Base-by-base conservation (phyloP, 2,888 invertebrate genomes). In the Resseliella maxima region DNA sequence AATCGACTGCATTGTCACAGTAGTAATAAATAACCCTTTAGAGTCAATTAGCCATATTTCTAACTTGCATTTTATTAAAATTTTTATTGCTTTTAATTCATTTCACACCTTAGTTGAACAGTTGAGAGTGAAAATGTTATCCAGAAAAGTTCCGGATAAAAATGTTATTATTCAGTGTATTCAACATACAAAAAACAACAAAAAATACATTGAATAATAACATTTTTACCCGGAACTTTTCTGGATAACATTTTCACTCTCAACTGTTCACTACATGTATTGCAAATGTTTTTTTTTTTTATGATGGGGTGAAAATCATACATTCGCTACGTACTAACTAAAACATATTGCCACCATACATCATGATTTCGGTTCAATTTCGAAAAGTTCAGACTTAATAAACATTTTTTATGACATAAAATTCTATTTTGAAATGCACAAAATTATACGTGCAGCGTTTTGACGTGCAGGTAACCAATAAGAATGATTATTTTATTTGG, bases 401-500 rank as follows among this genome's bases (percentile, higher is more conserved):
- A 59, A 12, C 15, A 59, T n/a, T 24, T 59, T 24, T 59, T n/a
- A n/a, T n/a, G 59, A 3, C 27, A 1, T 59, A 24, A n/a, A n/a
- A n/a, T 59, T 59, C 24, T 59, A 24, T n/a, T 35, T 72, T 72
- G 31, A 31, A 72, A 31, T 72, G 35, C n/a, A 35, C 8, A 81
- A 81, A 81, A 36, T 81, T 35, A 18, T 81, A 2, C 3, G 1
- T 8, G 12, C 12, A 41, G 46, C 46, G 46, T 8, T 50, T 38
- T 83, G 38, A 38, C 83, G 83, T 83, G 83, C 83, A 38, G n/a
- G 38, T 83, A 83, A 83, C n/a, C 83, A 83, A 83, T 83, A 8
- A 83, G 38, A 38, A 83, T 83, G 24, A 38, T 83, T 83, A 10
- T 5, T 36, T n/a, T 10, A 83, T 38, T 83, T 83, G n/a, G 36